Base-by-base conservation (phyloP, 1,140 invertebrate genomes). In the Drosophila asahinai region DNA sequence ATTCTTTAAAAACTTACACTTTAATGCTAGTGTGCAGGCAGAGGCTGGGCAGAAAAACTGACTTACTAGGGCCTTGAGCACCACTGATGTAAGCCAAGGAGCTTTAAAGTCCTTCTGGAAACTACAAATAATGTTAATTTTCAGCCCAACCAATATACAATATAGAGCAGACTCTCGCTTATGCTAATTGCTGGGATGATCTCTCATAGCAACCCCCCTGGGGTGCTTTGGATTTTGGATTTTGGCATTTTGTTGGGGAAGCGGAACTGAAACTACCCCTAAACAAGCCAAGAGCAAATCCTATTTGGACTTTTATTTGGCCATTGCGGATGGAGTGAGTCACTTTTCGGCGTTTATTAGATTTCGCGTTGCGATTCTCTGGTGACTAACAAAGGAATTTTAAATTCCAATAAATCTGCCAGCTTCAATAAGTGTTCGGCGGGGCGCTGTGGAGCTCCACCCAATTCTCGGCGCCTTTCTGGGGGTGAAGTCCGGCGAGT, bases 321-420 rank as follows among this genome's bases (percentile, higher is more conserved):
- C 52, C 52, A 55, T 38, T 15, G 52, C 52, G 33, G 30, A 22
- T 55, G 52, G 54, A 2, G 54, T 25, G 67, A 73, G 54, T 61
- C 67, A 57, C 67, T 73, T 72, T 61, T 60, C 72, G 73, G 84
- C 77, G 84, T 81, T 83, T 83, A 87, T 89, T 83, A 89, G 83
- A 89, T 89, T 89, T 76, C 49, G 72, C 49, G 58, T 76, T 47
- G 72, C 54, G 58, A 81, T 75, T 71, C 62, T 64, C 65, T 72
- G 70, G 47, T 65, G 75, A 75, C 64, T 76, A 72, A 86, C 77
- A 87, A 87, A 78, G 54, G 80, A 89, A 87, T 87, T 87, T 89
- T 61, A 87, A 87, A 87, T 87, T 87, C 77, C 84, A 84, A 89
- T 87, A 87, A 87, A 87, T 87, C 84, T 89, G 86, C 86, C 84